phyloP scores from a whole-genome alignment of 2,113 vertebrate species.

The Aleadryas rufinucha region DNA sequence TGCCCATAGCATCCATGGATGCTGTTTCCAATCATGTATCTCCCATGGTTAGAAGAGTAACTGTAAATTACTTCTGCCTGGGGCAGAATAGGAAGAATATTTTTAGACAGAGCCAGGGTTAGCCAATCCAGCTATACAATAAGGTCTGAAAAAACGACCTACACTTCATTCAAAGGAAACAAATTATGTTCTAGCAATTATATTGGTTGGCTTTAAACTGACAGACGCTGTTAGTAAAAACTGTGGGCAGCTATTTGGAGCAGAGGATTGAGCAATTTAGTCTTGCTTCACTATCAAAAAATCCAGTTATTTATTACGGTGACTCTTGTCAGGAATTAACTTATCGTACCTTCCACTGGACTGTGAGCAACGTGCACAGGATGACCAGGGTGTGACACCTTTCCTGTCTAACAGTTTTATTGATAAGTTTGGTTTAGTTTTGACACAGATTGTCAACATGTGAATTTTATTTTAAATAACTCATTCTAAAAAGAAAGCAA shows the following conservation, averaged over 20 bases:
- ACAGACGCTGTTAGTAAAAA: neutral
- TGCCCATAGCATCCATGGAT: neutral
- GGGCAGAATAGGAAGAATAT: neutral
- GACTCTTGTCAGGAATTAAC: neutral
- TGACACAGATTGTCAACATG: neutral
- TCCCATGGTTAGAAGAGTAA: neutral
- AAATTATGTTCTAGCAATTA: neutral
- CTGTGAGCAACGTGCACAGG: neutral
- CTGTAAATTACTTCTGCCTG: neutral
- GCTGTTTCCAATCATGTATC: neutral
- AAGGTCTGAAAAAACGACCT: neutral
- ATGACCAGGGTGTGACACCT: neutral
- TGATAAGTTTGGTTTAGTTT: neutral
- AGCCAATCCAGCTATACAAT: neutral
- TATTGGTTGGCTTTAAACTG: neutral
- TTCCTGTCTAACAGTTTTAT: neutral
- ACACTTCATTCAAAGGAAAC: neutral
- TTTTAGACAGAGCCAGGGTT: neutral
- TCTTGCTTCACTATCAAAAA: constrained; percentile 24
- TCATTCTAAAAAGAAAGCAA: neutral
- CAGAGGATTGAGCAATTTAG: neutral
- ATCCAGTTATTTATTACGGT: neutral
- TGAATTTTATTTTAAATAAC: neutral
- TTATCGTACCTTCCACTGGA: neutral
- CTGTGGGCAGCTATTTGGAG: neutral